Evolutionary conservation across 1,140 invertebrate species (phyloP).

Genomic region (Anoplolepis gracilipes): DNA sequence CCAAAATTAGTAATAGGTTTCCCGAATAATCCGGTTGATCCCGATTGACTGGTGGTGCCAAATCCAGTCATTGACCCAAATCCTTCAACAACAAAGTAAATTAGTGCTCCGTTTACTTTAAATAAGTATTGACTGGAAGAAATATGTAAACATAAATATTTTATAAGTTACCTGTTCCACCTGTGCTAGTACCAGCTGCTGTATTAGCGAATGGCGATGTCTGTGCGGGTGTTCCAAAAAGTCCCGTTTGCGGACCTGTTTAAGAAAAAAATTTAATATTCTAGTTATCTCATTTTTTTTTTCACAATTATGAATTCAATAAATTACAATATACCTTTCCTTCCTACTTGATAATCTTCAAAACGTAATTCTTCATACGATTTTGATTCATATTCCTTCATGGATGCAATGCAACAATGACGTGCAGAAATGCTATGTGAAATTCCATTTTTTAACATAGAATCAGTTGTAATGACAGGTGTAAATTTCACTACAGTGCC

Average conservation of each 20-base stretch:
- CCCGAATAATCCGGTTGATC: conserved; percentile 83
- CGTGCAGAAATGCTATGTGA: conserved; percentile 94
- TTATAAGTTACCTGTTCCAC: conserved; percentile 75
- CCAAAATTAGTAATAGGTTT: conserved; percentile 86
- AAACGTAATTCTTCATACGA: conserved; percentile 96
- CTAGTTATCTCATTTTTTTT: background rate
- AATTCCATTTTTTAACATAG: conserved; percentile 95
- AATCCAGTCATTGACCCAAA: conserved; percentile 87
- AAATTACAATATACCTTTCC: conserved; percentile 89
- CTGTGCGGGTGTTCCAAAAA: conserved; percentile 87
- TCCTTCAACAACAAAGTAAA: conserved; percentile 64
- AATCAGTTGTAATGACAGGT: conserved; percentile 94
- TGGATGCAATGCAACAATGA: conserved; percentile 98
- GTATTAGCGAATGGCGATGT: conserved; percentile 85
- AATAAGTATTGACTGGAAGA: conserved; percentile 11
- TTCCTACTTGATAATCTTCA: conserved; percentile 96
- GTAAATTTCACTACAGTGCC: conserved; percentile 95
- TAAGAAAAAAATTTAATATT: background rate
- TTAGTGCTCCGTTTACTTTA: background rate
- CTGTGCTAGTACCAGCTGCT: conserved; percentile 82
- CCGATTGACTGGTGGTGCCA: conserved; percentile 83
- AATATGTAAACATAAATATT: conserved; percentile 5
- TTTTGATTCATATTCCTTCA: conserved; percentile 99
- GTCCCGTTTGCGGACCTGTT: conserved; percentile 83
- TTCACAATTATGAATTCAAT: conserved; percentile 19